Base-by-base conservation (phyloP, 2,797 vertebrate genomes). In the Yasuhikotakia modesta region DNA sequence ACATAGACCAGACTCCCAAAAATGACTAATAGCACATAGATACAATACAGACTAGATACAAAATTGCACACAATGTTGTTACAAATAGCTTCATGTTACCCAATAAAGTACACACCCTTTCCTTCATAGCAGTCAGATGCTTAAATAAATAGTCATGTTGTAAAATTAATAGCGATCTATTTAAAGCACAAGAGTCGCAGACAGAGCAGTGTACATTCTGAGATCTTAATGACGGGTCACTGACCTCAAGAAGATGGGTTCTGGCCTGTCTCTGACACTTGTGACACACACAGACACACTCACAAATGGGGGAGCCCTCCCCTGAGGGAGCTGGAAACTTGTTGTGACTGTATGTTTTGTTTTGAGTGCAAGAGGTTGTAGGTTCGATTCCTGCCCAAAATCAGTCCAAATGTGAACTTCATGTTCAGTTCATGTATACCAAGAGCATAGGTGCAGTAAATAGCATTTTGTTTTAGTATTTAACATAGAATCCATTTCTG, bases 171-270 rank as follows among this genome's bases (percentile, higher is more conserved):
- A 76, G 69, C 70, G 45, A 57, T 76, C 76, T 83, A 80, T 81
- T 84, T 79, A 74, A 75, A 75, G 82, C 21, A 35, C 64, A 58
- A 16, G 53, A 81, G 76, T 57, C 4, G 35, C 57, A 67, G 72
- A 80, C 79, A 3, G 57, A 48, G 74, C 45, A 61, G 63, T 70
- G 55, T 58, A 39, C 46, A 69, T 58, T 73, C 79, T 81, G 79
- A 66, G 72, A 71, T 39, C 70, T 71, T 83, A 80, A 68, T 79
- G 68, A 76, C 79, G 58, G 83, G 77, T 80, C 80, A 73, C 27
- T 81, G 75, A 66, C 73, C 57, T 71, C 67, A 55, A 63, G 65
- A 45, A 66, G 77, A 76, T 30, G 48, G 30, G 80, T 66, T 79
- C 68, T 19, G 78, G 65, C 82, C 68, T 76, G 72, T 73, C 58